Conservation (phyloP, 2,113 vertebrate species). For the Lepisosteus osseus region DNA sequence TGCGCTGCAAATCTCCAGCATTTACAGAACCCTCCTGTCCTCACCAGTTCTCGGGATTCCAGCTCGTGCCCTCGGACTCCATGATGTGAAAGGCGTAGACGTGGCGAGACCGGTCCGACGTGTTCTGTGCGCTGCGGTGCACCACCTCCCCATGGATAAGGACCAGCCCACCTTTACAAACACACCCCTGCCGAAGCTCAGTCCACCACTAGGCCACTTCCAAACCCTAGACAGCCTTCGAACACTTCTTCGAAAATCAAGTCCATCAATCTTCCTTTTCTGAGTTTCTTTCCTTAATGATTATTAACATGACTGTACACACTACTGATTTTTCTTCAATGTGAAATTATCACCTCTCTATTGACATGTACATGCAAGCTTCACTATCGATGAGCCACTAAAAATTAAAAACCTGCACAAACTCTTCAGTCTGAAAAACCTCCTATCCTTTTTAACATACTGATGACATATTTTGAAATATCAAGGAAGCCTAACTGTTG, state of each 20-base stretch:
- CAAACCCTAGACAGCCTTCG: background rate
- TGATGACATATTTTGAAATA: too few relatives aligned
- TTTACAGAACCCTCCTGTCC: constrained; percentile 22
- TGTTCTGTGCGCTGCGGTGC: constrained; percentile 85
- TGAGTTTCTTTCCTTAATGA: background rate
- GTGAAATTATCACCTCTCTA: too few relatives aligned
- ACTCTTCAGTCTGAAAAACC: too few relatives aligned
- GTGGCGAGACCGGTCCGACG: constrained; percentile 75
- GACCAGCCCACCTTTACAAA: constrained; percentile 71
- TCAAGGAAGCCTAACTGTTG: too few relatives aligned
- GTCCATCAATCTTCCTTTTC: background rate
- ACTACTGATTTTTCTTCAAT: background rate
- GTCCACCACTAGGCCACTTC: too few relatives aligned
- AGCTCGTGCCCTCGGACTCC: constrained; percentile 76
- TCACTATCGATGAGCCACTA: too few relatives aligned
- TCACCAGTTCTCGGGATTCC: constrained; percentile 94
- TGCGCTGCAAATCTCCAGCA: background rate
- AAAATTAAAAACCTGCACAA: too few relatives aligned
- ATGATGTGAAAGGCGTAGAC: constrained; percentile 91
- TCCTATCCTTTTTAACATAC: too few relatives aligned
- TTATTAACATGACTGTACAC: background rate
- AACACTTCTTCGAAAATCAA: too few relatives aligned
- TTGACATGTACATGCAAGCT: too few relatives aligned
- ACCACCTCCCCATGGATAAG: constrained; percentile 91
- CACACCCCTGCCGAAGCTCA: background rate